A percentile compares a stretch with the other conserved stretches of the same genome.
phyloP scores from a whole-genome alignment of 2,113 vertebrate genomes.

The Hystrix cristata region DNA sequence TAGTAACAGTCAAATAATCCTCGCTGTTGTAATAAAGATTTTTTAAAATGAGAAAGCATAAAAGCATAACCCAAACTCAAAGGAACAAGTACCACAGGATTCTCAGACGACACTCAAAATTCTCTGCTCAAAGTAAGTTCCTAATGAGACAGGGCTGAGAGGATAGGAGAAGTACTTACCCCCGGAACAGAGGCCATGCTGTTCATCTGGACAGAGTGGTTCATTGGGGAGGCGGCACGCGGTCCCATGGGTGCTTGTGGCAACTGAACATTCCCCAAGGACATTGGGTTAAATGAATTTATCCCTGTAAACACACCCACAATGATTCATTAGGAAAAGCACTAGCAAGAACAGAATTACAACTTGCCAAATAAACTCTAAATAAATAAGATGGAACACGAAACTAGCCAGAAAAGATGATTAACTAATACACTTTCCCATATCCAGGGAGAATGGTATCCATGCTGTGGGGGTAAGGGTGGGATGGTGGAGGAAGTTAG shows the following conservation, averaged over 20 bases:
- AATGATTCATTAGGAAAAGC: constrained; percentile 84
- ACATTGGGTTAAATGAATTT: constrained; percentile 96
- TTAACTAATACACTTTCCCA: neutral
- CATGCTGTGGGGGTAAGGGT: neutral
- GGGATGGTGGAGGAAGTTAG: neutral
- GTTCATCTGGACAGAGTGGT: constrained; percentile 95
- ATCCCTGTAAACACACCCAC: constrained; percentile 92
- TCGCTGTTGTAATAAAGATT: neutral
- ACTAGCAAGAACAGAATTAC: constrained; percentile 45
- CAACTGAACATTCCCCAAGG: constrained; percentile 96
- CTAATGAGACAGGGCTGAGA: neutral
- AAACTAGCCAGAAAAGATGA: neutral
- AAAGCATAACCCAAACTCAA: constrained; percentile 43
- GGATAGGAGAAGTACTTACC: constrained; percentile 87
- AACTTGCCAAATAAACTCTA: neutral
- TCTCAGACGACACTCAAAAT: neutral
- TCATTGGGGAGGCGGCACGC: constrained; percentile 96
- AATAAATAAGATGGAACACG: constrained; percentile 1
- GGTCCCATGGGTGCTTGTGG: constrained; percentile 94
- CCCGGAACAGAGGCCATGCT: constrained; percentile 94
- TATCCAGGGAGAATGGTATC: neutral
- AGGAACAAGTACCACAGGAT: neutral
- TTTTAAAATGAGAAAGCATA: neutral
- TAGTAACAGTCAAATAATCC: neutral
- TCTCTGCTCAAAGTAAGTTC: neutral